A percentile compares a stretch with the other conserved stretches of the same genome.
These are phyloP conservation scores for Kryptolebias marmoratus DNA, from an alignment of 2,113 vertebrate genomes.

Conservation along the genomic window DNA sequence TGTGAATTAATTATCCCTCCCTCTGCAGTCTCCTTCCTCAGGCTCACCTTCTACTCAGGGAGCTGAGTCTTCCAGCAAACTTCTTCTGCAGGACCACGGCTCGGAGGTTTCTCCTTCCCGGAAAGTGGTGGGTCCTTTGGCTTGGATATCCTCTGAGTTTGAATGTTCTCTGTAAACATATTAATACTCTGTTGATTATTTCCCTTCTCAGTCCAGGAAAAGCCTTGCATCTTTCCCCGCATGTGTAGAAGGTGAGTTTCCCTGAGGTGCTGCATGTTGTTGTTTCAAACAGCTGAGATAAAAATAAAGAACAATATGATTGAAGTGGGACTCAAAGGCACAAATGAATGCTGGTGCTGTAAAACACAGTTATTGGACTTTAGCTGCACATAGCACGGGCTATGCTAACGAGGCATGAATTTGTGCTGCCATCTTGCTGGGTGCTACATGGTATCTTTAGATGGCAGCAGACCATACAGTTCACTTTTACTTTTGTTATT, in stretches of 20 bases:
- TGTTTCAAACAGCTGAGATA: too few relatives aligned
- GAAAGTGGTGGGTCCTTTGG: constrained; percentile 84
- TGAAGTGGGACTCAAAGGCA: too few relatives aligned
- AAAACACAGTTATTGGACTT: too few relatives aligned
- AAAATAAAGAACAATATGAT: too few relatives aligned
- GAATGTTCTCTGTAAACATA: neutral
- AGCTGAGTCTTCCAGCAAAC: constrained; percentile 88
- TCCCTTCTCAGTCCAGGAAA: constrained; percentile 89
- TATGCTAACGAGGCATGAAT: too few relatives aligned
- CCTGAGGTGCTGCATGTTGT: too few relatives aligned
- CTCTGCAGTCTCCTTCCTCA: constrained; percentile 87
- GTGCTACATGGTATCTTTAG: too few relatives aligned
- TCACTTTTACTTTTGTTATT: too few relatives aligned
- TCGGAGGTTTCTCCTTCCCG: constrained; percentile 83
- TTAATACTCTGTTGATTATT: constrained; percentile 51
- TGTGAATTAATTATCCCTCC: neutral
- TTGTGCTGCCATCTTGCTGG: too few relatives aligned
- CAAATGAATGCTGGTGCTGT: too few relatives aligned
- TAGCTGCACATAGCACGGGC: too few relatives aligned
- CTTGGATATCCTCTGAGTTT: neutral
- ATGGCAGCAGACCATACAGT: too few relatives aligned
- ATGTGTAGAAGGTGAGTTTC: constrained; percentile 94
- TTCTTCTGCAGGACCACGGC: constrained; percentile 84
- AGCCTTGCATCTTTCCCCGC: constrained; percentile 96
- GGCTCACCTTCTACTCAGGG: constrained; percentile 89